phyloP scores from a whole-genome alignment of 2,888 invertebrate genomes.

The Eretmocerus hayati region DNA sequence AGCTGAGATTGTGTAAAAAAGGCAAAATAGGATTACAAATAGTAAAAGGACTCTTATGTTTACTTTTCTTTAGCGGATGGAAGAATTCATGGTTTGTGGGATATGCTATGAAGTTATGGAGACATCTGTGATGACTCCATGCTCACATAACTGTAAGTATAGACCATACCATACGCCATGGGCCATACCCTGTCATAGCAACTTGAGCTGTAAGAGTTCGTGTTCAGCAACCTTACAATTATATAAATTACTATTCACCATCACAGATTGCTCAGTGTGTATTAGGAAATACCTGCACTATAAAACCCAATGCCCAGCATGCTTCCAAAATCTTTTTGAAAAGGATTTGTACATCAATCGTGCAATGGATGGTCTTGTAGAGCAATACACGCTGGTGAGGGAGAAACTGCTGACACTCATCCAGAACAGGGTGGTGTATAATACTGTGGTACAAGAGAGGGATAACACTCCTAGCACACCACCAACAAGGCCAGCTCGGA shows the following conservation, averaged over 20 bases:
- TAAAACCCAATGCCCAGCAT: conserved; percentile 49
- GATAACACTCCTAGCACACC: conserved; percentile 16
- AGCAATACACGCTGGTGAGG: conserved; percentile 35
- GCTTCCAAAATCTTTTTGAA: conserved; percentile 47
- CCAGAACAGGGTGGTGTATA: conserved; percentile 26
- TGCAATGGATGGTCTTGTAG: conserved; percentile 46
- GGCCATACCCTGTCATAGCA: too few species aligned
- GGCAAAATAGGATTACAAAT: too few species aligned
- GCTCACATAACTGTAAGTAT: conserved; percentile 51
- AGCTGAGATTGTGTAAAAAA: too few species aligned
- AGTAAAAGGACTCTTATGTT: not conserved
- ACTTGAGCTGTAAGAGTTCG: too few species aligned
- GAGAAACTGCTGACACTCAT: conserved; percentile 36
- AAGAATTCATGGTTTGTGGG: conserved; percentile 46
- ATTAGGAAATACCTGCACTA: conserved; percentile 50
- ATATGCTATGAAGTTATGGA: conserved; percentile 51
- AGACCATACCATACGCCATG: too few species aligned
- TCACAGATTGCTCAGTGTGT: conserved; percentile 50
- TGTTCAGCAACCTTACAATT: too few species aligned
- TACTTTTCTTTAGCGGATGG: conserved; percentile 43
- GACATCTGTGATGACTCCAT: conserved; percentile 48
- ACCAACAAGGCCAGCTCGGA: conserved; percentile 25
- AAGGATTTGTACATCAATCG: conserved; percentile 49
- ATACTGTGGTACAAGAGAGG: not conserved
- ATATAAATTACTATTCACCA: too few species aligned